Conservation (phyloP, 2,797 vertebrate genomes). For the Cetoscarus ocellatus region DNA sequence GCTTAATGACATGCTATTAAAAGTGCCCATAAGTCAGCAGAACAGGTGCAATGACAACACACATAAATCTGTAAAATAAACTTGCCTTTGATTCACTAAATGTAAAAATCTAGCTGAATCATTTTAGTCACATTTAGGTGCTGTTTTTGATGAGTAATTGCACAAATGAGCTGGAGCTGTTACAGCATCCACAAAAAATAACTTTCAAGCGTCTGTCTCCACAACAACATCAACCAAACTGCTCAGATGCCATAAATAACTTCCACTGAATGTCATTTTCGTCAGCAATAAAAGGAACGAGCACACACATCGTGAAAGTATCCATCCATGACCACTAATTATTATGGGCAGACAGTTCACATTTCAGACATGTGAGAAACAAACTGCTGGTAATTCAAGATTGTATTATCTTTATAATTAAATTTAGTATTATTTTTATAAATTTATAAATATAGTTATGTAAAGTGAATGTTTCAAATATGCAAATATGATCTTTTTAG, state of each 20-base stretch:
- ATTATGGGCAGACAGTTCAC: too few species aligned
- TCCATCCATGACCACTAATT: background rate
- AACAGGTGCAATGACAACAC: background rate
- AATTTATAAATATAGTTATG: too few species aligned
- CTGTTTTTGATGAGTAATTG: background rate
- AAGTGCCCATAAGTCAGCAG: background rate
- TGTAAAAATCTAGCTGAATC: constrained; percentile 3
- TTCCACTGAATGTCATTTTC: background rate
- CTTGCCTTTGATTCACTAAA: background rate
- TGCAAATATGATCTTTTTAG: too few species aligned
- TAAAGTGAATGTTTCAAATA: too few species aligned
- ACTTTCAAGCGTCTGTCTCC: background rate
- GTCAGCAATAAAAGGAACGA: background rate
- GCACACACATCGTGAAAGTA: background rate
- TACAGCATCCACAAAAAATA: constrained; percentile 1
- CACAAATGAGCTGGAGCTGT: constrained; percentile 5
- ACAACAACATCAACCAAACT: background rate
- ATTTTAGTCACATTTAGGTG: background rate
- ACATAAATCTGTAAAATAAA: background rate
- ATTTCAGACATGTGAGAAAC: background rate
- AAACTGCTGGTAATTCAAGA: too few species aligned
- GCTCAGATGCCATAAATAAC: background rate
- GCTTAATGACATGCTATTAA: background rate
- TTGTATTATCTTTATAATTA: too few species aligned
- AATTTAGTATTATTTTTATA: too few species aligned